Evolutionary conservation across 2,113 vertebrate species (phyloP).

Genomic region (Xiphophorus hellerii): DNA sequence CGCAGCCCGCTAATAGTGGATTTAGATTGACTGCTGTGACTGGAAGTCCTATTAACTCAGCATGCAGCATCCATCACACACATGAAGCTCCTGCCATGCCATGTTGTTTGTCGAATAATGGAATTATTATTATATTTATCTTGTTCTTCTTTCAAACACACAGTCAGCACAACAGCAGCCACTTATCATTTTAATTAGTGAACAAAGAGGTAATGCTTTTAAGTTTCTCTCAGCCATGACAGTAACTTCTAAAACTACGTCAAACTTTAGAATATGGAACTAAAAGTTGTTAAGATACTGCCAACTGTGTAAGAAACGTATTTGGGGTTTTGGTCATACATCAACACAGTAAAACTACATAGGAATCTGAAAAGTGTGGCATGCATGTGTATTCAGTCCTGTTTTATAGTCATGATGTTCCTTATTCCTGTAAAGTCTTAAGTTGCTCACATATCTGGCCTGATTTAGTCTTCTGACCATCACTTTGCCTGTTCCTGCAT

Average conservation of each 20-base stretch:
- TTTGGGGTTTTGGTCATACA: neutral
- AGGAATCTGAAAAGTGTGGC: neutral
- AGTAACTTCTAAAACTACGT: neutral
- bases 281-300: too few species aligned
- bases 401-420: too few species aligned
- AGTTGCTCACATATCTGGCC: too few species aligned
- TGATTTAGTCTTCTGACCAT: too few species aligned
- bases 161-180: slow-evolving; percentile 42
- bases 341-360: neutral
- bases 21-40: slow-evolving; percentile 44
- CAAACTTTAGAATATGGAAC: too few species aligned
- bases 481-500: too few species aligned
- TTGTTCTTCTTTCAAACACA: slow-evolving; percentile 5
- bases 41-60: slow-evolving; percentile 32
- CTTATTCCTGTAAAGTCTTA: too few species aligned
- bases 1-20: slow-evolving; percentile 12
- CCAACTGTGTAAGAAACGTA: too few species aligned
- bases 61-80: slow-evolving; percentile 31
- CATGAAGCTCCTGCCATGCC: slow-evolving; percentile 8
- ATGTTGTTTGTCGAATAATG: slow-evolving; percentile 15
- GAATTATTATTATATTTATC: slow-evolving; percentile 44
- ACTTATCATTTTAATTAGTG: slow-evolving; percentile 23
- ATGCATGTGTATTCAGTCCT: neutral
- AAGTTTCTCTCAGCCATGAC: neutral
- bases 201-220: slow-evolving; percentile 2